Evolutionary conservation across 2,113 vertebrate genomes (phyloP).

Genomic region (Hyla sarda): DNA sequence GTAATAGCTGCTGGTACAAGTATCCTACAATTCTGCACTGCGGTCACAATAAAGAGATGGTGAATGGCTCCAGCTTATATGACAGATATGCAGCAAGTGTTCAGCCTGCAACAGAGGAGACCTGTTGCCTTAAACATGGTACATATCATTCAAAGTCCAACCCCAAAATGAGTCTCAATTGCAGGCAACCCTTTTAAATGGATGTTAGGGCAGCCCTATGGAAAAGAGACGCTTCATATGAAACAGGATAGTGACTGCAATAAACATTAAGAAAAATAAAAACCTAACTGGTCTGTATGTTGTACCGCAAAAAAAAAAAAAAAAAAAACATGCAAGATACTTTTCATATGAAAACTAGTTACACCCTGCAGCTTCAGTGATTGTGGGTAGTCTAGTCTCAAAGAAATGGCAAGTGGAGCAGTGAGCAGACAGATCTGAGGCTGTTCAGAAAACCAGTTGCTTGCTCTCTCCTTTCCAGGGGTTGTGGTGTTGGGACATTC

Average conservation of each 20-base stretch:
- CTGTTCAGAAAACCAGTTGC: constrained; percentile 64
- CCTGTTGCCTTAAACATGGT: too few relatives aligned
- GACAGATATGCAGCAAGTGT: background rate
- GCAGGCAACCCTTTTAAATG: background rate
- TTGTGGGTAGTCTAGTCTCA: background rate
- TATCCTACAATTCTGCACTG: background rate
- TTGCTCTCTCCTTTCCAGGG: constrained; percentile 64
- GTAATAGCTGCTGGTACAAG: background rate
- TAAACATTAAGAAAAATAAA: background rate
- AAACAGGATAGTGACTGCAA: background rate
- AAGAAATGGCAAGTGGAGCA: constrained; percentile 14
- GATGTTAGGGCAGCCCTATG: background rate
- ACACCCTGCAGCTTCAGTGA: background rate
- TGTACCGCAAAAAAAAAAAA: constrained; percentile 9
- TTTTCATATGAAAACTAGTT: background rate
- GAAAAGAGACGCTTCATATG: background rate
- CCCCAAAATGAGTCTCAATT: too few relatives aligned
- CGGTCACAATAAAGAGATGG: background rate
- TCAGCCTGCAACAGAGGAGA: background rate
- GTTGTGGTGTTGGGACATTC: constrained; percentile 82
- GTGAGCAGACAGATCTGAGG: constrained; percentile 60
- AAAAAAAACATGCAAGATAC: background rate
- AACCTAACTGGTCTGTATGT: background rate
- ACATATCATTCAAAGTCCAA: background rate
- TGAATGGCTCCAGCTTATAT: background rate